phyloP scores from a whole-genome alignment of 2,888 invertebrate species.

The Caenorhabditis zanzibari region DNA sequence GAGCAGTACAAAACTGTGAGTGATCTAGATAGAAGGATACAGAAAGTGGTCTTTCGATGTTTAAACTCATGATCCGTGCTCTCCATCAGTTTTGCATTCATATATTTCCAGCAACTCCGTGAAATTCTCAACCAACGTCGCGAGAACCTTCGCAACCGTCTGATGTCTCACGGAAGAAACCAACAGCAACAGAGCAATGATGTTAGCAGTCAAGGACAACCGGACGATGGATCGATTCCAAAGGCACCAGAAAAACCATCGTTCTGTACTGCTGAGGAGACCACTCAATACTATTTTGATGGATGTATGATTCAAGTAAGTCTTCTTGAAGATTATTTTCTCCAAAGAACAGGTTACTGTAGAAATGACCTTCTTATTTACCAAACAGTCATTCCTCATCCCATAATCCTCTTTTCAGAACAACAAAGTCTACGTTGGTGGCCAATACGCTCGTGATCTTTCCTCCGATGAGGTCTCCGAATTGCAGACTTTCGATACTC shows the following conservation, averaged over 20 bases:
- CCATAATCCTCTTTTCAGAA: slow-evolving; percentile 68
- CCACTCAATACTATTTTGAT: slow-evolving; percentile 82
- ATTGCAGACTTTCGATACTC: slow-evolving; percentile 78
- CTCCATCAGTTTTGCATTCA: too few species aligned
- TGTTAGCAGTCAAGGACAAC: slow-evolving; percentile 36
- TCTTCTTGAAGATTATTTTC: slow-evolving; percentile 8
- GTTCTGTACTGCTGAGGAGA: slow-evolving; percentile 81
- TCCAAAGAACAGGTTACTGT: slow-evolving; percentile 19
- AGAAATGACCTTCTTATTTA: slow-evolving; percentile 34
- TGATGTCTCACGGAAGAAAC: slow-evolving; percentile 36
- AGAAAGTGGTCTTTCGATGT: too few species aligned
- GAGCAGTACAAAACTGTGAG: slow-evolving; percentile 76
- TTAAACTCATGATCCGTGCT: too few species aligned
- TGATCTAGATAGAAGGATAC: not conserved
- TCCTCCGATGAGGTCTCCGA: slow-evolving; percentile 75
- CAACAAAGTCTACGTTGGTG: slow-evolving; percentile 82
- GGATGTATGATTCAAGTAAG: slow-evolving; percentile 79
- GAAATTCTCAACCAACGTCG: slow-evolving; percentile 63
- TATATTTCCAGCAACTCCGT: slow-evolving; percentile 61
- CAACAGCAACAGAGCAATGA: slow-evolving; percentile 57
- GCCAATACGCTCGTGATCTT: slow-evolving; percentile 80
- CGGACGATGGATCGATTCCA: slow-evolving; percentile 50
- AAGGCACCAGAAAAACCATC: slow-evolving; percentile 79
- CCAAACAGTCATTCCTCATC: not conserved
- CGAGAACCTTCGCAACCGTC: slow-evolving; percentile 53